These are phyloP conservation scores for Chloroceryle amazona DNA, from an alignment of 2,797 vertebrate species.

Conservation along the genomic window DNA sequence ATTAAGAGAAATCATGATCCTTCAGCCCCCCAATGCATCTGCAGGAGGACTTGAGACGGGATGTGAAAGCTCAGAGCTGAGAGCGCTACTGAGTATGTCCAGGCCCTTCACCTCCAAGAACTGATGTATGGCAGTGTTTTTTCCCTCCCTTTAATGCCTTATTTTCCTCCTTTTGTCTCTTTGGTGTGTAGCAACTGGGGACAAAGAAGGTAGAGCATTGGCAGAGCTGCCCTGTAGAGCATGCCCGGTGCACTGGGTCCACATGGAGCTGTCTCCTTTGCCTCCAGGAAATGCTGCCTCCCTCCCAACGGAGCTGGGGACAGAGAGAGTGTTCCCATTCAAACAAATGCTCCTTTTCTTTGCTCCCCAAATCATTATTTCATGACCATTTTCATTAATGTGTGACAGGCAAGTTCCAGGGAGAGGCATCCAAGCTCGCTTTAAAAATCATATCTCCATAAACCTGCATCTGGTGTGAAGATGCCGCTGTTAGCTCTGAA, in stretches of 20 bases:
- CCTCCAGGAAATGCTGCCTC: not conserved
- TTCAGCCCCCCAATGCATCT: constrained; percentile 46
- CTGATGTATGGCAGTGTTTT: not conserved
- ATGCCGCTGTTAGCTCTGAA: not conserved
- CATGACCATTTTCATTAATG: not conserved
- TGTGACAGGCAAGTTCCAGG: not conserved
- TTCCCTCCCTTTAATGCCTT: not conserved
- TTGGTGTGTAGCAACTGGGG: too few species aligned
- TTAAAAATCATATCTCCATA: not conserved
- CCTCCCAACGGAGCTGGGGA: not conserved
- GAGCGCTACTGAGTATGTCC: not conserved
- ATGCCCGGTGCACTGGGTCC: fast-evolving
- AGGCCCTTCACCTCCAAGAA: not conserved
- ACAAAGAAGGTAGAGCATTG: not conserved
- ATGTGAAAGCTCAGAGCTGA: constrained; percentile 33
- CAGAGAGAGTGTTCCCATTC: not conserved
- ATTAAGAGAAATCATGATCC: constrained; percentile 32
- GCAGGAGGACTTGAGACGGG: constrained; percentile 14
- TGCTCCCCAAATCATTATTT: not conserved
- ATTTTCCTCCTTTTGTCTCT: not conserved
- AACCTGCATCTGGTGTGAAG: not conserved
- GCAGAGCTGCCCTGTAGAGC: not conserved
- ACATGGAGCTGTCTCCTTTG: not conserved
- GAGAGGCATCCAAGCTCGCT: not conserved
- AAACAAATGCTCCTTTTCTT: not conserved